Evolutionary conservation across 1,140 invertebrate species (phyloP).

Genomic region (Amyelois transitella): DNA sequence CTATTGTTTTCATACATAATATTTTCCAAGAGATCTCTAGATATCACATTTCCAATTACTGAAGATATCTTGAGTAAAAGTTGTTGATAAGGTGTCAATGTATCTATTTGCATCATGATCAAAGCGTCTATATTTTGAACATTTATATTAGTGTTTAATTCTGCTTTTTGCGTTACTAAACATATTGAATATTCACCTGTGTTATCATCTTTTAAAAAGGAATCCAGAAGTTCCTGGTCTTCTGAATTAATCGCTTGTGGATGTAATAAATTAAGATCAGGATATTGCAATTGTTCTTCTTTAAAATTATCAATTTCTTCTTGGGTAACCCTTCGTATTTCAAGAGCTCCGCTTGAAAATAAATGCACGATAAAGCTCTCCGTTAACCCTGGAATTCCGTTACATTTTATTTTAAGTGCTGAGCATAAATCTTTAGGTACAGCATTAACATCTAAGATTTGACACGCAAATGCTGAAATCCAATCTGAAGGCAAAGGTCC

Average conservation of each 20-base stretch:
- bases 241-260: slow-evolving; percentile 40
- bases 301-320: slow-evolving; percentile 30
- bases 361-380: slow-evolving; percentile 66
- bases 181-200: slow-evolving; percentile 44
- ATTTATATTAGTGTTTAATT: slow-evolving; percentile 54
- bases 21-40: slow-evolving; percentile 61
- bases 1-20: slow-evolving; percentile 69
- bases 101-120: slow-evolving; percentile 72
- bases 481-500: slow-evolving; percentile 38
- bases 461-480: slow-evolving; percentile 60
- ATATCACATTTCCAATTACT: slow-evolving; percentile 69
- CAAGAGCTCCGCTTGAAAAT: slow-evolving; percentile 64
- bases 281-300: slow-evolving; percentile 48
- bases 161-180: slow-evolving; percentile 40
- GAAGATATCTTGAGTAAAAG: slow-evolving; percentile 72
- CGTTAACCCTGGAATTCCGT: slow-evolving; percentile 60
- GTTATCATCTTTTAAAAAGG: slow-evolving; percentile 33
- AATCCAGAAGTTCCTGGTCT: slow-evolving; percentile 40
- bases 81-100: slow-evolving; percentile 70
- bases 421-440: slow-evolving; percentile 60
- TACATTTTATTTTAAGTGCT: slow-evolving; percentile 55
- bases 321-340: slow-evolving; percentile 35
- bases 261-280: slow-evolving; percentile 33
- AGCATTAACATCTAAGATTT: slow-evolving; percentile 64
- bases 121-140: slow-evolving; percentile 64